Base-by-base conservation (phyloP, 2,888 invertebrate genomes). In the Hecatera dysodea region DNA sequence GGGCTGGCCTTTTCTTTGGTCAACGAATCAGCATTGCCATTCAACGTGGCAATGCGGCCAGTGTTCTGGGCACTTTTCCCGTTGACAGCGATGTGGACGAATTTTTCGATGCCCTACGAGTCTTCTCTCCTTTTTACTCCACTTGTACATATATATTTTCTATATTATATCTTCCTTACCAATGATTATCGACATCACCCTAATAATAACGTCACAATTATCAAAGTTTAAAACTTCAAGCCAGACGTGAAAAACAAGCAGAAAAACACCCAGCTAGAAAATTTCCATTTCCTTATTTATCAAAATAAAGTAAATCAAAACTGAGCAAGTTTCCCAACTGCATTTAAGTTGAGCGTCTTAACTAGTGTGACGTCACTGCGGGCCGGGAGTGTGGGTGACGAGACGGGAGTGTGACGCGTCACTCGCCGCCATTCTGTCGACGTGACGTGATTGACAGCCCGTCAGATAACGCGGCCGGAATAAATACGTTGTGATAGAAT, bases 371-470 rank as follows among this genome's bases (percentile, higher is more conserved):
- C 83, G 83, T 86, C 81, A 83, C 73, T 66, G 68, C 62, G 27
- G 74, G 53, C 61, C 50, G 24, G 76, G 64, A 72, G 66, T 63
- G 63, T 73, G 75, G 80, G 67, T 55, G 72, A 65, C 65, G 63
- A 53, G 72, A 67, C 66, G 63, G 68, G 64, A 8, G 55, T 29
- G 63, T 52, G 82, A 75, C 69, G 42, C 68, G 72, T 82, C 84
- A 84, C 56, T 84, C 68, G 64, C 78, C 78, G 81, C 75, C 70
- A 77, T 80, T 29, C 63, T 65, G 63, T 29, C 75, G 75, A 83
- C 61, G 7, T 66, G 81, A 75, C 72, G 76, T 84, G 85, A 85
- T 73, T 79, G 85, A 81, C 85, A 80, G 75, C 48, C 29, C 60
- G 70, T 22, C 64, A 68, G 82, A 81, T 83, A 83, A 72, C 81